Percentiles rank a stretch among this genome's conserved stretches.
Evolutionary conservation across 2,113 vertebrate species (phyloP).

Genomic region (Gulo gulo): DNA sequence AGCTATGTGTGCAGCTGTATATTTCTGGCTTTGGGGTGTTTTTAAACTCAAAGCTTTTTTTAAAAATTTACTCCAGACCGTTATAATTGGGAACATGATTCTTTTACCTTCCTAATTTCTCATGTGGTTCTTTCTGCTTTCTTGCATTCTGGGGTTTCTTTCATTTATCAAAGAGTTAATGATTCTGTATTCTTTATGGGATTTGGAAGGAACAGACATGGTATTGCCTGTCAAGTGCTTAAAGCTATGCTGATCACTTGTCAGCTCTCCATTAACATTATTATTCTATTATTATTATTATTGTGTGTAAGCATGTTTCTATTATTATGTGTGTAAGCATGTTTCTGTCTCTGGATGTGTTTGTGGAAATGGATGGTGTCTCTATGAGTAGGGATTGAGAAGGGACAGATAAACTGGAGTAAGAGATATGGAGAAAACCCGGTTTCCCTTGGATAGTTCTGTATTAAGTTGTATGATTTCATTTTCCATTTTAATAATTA

Average conservation of each 20-base stretch:
- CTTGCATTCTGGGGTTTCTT: not conserved
- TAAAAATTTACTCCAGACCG: not conserved
- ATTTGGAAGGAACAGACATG: not conserved
- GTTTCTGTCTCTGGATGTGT: not conserved
- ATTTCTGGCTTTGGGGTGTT: not conserved
- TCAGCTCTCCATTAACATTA: not conserved
- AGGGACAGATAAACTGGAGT: not conserved
- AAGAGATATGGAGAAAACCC: not conserved
- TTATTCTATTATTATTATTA: not conserved
- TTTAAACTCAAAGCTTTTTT: not conserved
- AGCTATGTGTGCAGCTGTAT: not conserved
- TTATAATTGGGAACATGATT: not conserved
- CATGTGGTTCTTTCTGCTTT: not conserved
- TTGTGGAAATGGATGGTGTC: not conserved
- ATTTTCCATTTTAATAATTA: slow-evolving; percentile 64
- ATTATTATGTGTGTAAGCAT: too few species aligned
- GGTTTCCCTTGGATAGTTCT: not conserved
- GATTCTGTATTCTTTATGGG: not conserved
- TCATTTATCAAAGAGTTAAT: not conserved
- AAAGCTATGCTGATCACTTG: not conserved
- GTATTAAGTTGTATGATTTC: slow-evolving; percentile 44
- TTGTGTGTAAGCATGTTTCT: not conserved
- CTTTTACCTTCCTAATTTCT: not conserved
- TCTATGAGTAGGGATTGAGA: not conserved
- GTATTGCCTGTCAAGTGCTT: not conserved